A percentile compares a stretch with the other conserved stretches of the same genome.
phyloP scores from a whole-genome alignment of 1,140 invertebrate species.

The Babylonia areolata region DNA sequence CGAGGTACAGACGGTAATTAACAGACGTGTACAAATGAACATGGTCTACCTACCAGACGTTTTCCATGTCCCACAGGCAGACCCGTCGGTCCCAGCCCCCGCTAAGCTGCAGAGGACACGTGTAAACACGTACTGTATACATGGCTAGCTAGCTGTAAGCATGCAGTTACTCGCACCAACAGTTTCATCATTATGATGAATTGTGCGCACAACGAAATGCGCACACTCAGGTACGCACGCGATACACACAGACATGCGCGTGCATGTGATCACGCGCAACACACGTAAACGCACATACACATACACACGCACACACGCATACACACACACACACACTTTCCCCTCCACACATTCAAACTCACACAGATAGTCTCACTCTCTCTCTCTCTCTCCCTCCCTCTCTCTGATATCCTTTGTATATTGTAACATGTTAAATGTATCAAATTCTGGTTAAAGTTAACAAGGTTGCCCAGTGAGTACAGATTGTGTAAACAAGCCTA shows the following conservation, averaged over 20 bases:
- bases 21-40: no score
- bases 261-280: not conserved
- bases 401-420: no score
- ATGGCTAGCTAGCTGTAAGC: no score
- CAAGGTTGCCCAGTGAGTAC: no score
- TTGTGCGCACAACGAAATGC: no score
- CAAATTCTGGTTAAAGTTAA: no score
- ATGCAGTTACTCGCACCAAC: no score
- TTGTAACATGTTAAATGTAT: no score
- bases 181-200: no score
- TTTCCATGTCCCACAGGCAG: slow-evolving; percentile 75
- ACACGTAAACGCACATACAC: not conserved
- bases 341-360: not conserved
- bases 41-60: slow-evolving; percentile 64
- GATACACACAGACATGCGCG: not conserved
- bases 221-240: not conserved
- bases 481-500: no score
- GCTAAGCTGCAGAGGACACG: slow-evolving; percentile 61
- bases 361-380: not conserved
- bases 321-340: not conserved
- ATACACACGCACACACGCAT: not conserved
- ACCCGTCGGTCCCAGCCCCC: slow-evolving; percentile 75
- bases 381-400: no score
- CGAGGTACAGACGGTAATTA: no score
- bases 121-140: not conserved